Base-by-base conservation (phyloP, 2,113 vertebrate species). In the Gambusia affinis region DNA sequence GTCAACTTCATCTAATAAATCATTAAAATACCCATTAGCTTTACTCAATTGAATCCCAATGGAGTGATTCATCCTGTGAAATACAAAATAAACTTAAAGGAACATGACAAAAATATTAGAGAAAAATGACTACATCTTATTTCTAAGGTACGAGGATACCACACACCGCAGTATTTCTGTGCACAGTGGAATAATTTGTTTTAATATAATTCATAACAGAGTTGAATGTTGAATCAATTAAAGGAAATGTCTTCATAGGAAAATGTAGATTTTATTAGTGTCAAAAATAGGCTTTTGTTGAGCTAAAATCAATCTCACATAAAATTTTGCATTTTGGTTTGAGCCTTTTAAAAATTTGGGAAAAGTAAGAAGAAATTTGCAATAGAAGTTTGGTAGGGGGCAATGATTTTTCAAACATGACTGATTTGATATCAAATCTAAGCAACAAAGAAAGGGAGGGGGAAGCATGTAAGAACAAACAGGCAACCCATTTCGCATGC, bases 401-500 rank as follows among this genome's bases (percentile, higher is more conserved):
- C 22, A 44, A 1, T 0, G 15, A 15, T 4, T 47, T n/a, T 62
- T 72, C 62, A 22, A 72, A 15, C 27, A 15, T 2, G 4, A 8
- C 5, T 51, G 3, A 69, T n/a, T 22, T 39, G 54, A 70, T 28
- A 2, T 30, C 60, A 22, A 47, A 42, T 63, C 60, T 19, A 63
- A 44, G 28, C 35, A 44, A 62, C 8, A 8, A 39, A 27, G 17
- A 24, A 78, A 33, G 14, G 19, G 35, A 31, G 30, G 4, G 6
- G 4, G 3, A 4, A 22, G 37, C 22, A 51, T 27, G 1, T 5
- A 51, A 42, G 12, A 15, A 7, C 12, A 70, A 57, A 57, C 47
- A 35, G 8, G 2, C 31, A 24, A 11, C 42, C 30, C 60, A n/a
- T 51, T 8, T 44, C 64, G 14, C 28, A 89, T 89, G 85, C 87